Conservation (phyloP, 2,113 vertebrate genomes). For the Heloderma charlesbogerti region DNA sequence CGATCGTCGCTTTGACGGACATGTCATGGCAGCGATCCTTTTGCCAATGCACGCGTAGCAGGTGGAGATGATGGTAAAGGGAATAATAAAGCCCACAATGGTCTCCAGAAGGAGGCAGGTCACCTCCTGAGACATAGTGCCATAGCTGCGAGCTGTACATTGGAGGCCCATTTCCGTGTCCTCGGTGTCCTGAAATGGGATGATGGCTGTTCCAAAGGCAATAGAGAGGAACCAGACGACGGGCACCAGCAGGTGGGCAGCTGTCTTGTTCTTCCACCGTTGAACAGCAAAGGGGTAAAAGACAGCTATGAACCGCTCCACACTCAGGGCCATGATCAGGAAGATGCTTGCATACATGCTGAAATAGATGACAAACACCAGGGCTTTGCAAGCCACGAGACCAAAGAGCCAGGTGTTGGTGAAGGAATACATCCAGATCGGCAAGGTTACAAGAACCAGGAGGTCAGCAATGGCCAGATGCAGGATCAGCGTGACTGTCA, state of each 20-base stretch:
- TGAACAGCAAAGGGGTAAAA: slow-evolving; percentile 71
- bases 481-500: slow-evolving; percentile 75
- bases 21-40: slow-evolving; percentile 68
- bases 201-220: slow-evolving; percentile 65
- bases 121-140: slow-evolving; percentile 41
- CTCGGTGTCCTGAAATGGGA: slow-evolving; percentile 60
- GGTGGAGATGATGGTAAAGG: slow-evolving; percentile 70
- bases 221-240: slow-evolving; percentile 68
- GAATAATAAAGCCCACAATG: slow-evolving; percentile 69
- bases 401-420: slow-evolving; percentile 71
- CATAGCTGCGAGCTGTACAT: slow-evolving; percentile 53
- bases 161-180: fast-evolving
- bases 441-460: slow-evolving; percentile 74
- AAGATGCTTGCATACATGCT: slow-evolving; percentile 78
- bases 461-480: slow-evolving; percentile 78
- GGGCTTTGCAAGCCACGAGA: slow-evolving; percentile 61
- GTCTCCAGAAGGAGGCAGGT: slow-evolving; percentile 71
- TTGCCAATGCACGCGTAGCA: slow-evolving; percentile 73
- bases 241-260: slow-evolving; percentile 34
- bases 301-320: slow-evolving; percentile 76
- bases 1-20: slow-evolving; percentile 47
- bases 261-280: slow-evolving; percentile 52
- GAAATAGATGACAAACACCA: slow-evolving; percentile 74
- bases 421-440: slow-evolving; percentile 78
- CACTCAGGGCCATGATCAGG: slow-evolving; percentile 75